Base-by-base conservation (phyloP, 2,797 vertebrate species). In the Graptemys geographica region DNA sequence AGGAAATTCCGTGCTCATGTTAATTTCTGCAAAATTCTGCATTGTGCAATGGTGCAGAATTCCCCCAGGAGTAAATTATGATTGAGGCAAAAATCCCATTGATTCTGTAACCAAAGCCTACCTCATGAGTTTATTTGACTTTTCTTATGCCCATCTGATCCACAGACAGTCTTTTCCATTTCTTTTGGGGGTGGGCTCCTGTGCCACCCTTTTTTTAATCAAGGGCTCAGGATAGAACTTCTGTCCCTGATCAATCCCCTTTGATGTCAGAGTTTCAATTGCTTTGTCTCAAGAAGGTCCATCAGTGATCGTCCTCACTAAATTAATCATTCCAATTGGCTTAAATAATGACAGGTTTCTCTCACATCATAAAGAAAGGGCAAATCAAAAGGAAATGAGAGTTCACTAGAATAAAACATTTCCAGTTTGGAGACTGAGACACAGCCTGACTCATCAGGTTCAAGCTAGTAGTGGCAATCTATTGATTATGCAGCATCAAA, bases 331-430 rank as follows among this genome's bases (percentile, higher is more conserved):
- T 52, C 52, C 56, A 86, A 81, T 51, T 81, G 53, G 65, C 27
- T 86, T 74, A 86, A 27, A 59, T 51, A 47, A 86, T 37, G 62
- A 44, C 31, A 53, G n/a, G 91, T 76, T 85, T 88, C 76, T 37
- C 62, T 76, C 78, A 55, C 82, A 85, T 37, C 33, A 69, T 79
- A 93, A 83, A 84, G 65, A 69, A 74, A 81, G 31, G 55, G 69
- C 55, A 83, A 89, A 93, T 82, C 81, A 79, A 86, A 93, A 51
- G 56, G 83, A 92, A 89, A 92, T 82, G 76, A 82, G 65, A 89
- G 56, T 89, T 52, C 44, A 55, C 19, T 28, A 53, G 23, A 89
- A 86, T 27, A 79, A 79, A 84, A 56, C 79, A 72, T 87, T 79
- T 51, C 86, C 57, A 65, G 55, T 59, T 52, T 72, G 62, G 76